Evolutionary conservation across 2,113 vertebrate species (phyloP).

Genomic region (Tragulus kanchil): DNA sequence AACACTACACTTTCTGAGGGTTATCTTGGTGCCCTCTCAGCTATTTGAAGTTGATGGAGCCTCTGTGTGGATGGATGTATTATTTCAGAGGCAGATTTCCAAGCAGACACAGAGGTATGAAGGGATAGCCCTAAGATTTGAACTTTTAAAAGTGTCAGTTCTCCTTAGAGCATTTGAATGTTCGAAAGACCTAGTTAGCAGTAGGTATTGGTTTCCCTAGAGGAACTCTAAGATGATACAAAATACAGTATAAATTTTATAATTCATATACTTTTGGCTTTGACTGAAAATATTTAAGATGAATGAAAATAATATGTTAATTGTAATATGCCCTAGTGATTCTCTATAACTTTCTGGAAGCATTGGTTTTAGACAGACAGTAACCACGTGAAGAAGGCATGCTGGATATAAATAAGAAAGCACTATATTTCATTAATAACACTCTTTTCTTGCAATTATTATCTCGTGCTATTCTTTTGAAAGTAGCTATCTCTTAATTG

Average conservation of each 20-base stretch:
- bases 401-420: neutral
- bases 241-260: neutral
- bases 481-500: neutral
- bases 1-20: neutral
- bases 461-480: neutral
- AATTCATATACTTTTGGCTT: neutral
- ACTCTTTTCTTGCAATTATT: neutral
- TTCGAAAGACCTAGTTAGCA: neutral
- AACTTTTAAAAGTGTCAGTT: neutral
- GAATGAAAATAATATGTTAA: neutral
- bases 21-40: neutral
- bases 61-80: neutral
- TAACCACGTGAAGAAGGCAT: neutral
- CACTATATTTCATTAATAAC: neutral
- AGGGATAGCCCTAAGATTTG: neutral
- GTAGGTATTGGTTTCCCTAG: neutral
- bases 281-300: neutral
- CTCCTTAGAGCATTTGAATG: neutral
- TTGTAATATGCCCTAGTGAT: neutral
- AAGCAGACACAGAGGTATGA: neutral
- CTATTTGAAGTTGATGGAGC: neutral
- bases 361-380: neutral
- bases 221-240: neutral
- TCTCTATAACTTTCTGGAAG: neutral
- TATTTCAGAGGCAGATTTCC: conserved; percentile 19